Percentiles rank a stretch among this genome's conserved stretches.
Evolutionary conservation across 2,888 invertebrate genomes (phyloP).

Genomic region (Eristalis arbustorum): DNA sequence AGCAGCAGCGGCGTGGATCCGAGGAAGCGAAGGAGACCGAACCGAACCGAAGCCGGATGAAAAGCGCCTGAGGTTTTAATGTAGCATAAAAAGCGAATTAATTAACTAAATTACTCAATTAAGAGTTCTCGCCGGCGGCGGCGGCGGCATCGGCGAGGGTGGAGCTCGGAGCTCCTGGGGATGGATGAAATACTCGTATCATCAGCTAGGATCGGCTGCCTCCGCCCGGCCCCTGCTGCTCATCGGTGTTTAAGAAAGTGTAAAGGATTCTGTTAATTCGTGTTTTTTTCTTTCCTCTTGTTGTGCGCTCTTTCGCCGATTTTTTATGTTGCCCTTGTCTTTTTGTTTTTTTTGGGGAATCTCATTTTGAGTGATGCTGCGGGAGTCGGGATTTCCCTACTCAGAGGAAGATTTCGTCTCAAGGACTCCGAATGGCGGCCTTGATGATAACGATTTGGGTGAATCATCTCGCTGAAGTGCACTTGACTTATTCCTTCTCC

Average conservation of each 20-base stretch:
- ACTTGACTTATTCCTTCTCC: neutral
- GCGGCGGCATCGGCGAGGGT: neutral
- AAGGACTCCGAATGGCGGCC: neutral
- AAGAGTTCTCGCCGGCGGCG: conserved; percentile 41
- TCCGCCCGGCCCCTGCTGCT: neutral
- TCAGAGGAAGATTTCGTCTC: neutral
- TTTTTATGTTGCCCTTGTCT: conserved; percentile 6
- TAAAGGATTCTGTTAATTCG: conserved; percentile 62
- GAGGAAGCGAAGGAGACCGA: neutral
- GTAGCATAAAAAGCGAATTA: conserved; percentile 71
- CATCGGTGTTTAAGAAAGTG: conserved; percentile 55
- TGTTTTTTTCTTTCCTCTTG: conserved; percentile 28
- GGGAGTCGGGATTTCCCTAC: neutral
- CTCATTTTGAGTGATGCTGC: conserved; percentile 24
- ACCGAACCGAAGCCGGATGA: conserved; percentile 22
- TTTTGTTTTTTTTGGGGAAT: conserved; percentile 13
- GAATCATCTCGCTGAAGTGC: neutral
- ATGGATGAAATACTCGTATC: conserved; percentile 17
- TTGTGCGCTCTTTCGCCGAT: neutral
- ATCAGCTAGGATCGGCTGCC: conserved; percentile 28
- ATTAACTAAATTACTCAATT: conserved; percentile 71
- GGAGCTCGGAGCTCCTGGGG: conserved; percentile 4
- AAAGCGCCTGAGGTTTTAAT: conserved; percentile 67
- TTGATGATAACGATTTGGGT: neutral
- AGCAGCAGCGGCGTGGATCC: neutral